These are phyloP conservation scores for Danio jaintianensis DNA, from an alignment of 2,797 vertebrate genomes.

Conservation along the genomic window DNA sequence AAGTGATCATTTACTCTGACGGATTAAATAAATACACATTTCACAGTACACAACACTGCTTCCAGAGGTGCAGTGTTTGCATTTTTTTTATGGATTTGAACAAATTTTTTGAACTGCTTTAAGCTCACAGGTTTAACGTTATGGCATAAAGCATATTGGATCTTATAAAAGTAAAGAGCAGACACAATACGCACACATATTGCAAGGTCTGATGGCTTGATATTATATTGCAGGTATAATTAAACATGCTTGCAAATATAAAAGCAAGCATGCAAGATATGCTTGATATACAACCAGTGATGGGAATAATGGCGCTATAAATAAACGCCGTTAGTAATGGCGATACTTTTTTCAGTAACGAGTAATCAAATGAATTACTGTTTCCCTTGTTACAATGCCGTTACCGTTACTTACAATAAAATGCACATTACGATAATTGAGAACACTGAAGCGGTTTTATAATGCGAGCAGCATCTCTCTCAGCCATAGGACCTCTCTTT, in stretches of 20 bases:
- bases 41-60: not conserved
- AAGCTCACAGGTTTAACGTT: not conserved
- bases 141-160: not conserved
- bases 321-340: too few relatives aligned
- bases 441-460: too few relatives aligned
- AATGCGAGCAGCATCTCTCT: too few relatives aligned
- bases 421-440: too few relatives aligned
- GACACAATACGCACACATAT: not conserved
- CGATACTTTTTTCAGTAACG: too few relatives aligned
- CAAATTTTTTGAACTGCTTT: not conserved
- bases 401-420: too few relatives aligned
- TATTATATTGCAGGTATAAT: not conserved
- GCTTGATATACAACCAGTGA: too few relatives aligned
- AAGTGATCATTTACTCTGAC: constrained; percentile 8
- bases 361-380: too few relatives aligned
- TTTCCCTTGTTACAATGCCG: too few relatives aligned
- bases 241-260: not conserved
- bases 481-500: too few relatives aligned
- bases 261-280: not conserved
- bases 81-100: not conserved
- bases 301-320: too few relatives aligned
- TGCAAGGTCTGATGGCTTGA: not conserved
- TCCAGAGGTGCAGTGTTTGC: not conserved
- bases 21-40: constrained; percentile 1
- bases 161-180: not conserved